Evolutionary conservation across 2,797 vertebrate species (phyloP).

Genomic region (Pangasius djambal): DNA sequence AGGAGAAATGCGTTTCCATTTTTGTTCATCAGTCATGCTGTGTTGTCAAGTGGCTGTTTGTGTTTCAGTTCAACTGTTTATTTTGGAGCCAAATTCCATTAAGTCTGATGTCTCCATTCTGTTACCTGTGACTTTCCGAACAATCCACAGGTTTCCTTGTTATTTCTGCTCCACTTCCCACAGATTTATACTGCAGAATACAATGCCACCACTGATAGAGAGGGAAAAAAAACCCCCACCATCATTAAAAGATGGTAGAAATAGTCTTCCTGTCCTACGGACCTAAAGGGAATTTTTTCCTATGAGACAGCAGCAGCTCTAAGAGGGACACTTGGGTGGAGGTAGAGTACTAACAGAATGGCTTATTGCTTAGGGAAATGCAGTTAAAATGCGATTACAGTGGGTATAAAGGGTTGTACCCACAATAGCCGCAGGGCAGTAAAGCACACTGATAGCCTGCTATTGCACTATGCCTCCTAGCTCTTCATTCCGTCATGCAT

Average conservation of each 20-base stretch:
- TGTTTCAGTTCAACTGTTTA: constrained; percentile 33
- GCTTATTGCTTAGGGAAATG: constrained; percentile 45
- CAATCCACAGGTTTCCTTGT: not conserved
- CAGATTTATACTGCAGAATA: not conserved
- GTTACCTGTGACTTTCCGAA: constrained; percentile 12
- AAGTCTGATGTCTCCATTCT: constrained; percentile 9
- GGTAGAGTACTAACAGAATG: constrained; percentile 48
- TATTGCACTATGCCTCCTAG: constrained; percentile 13
- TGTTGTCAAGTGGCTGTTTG: constrained; percentile 18
- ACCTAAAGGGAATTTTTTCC: not conserved
- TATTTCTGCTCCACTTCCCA: constrained; percentile 1
- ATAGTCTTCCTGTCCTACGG: not conserved
- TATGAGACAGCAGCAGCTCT: not conserved
- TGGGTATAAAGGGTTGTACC: constrained; percentile 54
- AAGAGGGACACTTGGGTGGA: constrained; percentile 31
- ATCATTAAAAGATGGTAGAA: constrained; percentile 5
- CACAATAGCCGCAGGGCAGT: constrained; percentile 58
- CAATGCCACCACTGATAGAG: not conserved
- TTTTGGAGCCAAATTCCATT: constrained; percentile 1
- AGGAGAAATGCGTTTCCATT: not conserved
- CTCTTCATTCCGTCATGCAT: constrained; percentile 35
- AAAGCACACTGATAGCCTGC: constrained; percentile 60
- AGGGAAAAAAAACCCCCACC: not conserved
- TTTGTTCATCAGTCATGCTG: not conserved
- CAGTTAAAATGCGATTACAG: constrained; percentile 63